Evolutionary conservation across 2,113 vertebrate genomes (phyloP).

Genomic region (Scatophagus argus): DNA sequence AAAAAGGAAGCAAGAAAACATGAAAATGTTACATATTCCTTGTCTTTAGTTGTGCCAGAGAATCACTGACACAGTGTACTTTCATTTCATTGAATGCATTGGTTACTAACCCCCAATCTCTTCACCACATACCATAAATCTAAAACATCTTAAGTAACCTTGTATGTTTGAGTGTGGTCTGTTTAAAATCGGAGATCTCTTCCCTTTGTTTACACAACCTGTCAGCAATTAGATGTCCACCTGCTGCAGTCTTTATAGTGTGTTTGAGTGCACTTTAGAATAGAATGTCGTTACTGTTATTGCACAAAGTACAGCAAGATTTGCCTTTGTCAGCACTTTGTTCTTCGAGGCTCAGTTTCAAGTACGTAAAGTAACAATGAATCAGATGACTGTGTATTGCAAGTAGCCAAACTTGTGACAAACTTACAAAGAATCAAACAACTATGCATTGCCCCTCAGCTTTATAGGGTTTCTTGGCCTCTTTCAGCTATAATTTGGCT

Average conservation of each 20-base stretch:
- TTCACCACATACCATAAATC: not conserved
- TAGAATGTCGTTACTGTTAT: no score
- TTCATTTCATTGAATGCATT: not conserved
- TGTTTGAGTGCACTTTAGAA: not conserved
- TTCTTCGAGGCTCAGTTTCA: not conserved
- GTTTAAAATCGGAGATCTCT: not conserved
- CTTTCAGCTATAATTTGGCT: no score
- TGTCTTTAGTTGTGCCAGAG: not conserved
- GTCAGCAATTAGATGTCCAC: not conserved
- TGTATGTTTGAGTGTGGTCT: not conserved
- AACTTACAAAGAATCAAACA: no score
- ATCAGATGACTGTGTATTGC: no score
- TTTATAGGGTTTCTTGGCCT: no score
- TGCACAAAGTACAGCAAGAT: no score
- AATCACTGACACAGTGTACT: not conserved
- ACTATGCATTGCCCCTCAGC: no score
- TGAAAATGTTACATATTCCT: not conserved
- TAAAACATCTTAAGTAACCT: not conserved
- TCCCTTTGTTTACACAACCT: not conserved
- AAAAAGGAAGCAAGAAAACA: not conserved
- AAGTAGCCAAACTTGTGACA: no score
- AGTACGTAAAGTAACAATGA: no score
- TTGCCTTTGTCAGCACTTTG: not conserved
- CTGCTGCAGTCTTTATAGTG: not conserved
- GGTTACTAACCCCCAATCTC: not conserved